Percentiles rank a stretch among this genome's conserved stretches.
phyloP scores from a whole-genome alignment of 2,888 invertebrate species.

The Dicranocentrus wangi region DNA sequence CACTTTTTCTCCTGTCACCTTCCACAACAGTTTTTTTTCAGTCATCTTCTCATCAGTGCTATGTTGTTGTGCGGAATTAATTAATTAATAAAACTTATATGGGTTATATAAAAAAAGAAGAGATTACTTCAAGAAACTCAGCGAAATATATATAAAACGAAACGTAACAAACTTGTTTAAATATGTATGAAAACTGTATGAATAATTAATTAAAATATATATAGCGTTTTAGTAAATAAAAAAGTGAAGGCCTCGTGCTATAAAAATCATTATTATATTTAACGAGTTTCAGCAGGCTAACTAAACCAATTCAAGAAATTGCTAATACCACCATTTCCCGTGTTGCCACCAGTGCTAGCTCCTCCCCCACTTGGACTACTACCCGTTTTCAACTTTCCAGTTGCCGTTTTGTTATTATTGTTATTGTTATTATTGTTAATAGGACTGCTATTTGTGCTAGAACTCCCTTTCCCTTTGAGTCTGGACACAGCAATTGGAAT shows the following conservation, averaged over 20 bases:
- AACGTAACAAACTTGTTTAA: conserved; percentile 20
- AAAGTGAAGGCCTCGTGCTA: conserved; percentile 46
- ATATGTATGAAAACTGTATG: not conserved
- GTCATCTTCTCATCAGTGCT: conserved; percentile 30
- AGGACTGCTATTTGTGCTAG: conserved; percentile 33
- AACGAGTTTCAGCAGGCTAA: conserved; percentile 31
- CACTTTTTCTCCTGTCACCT: not conserved
- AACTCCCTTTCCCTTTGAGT: conserved; percentile 58
- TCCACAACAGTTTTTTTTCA: conserved; percentile 33
- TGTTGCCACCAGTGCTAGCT: conserved; percentile 24
- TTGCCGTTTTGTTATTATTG: conserved; percentile 22
- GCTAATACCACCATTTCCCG: conserved; percentile 56
- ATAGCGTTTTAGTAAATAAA: conserved; percentile 22
- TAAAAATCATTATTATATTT: conserved; percentile 29
- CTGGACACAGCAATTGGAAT: conserved; percentile 70
- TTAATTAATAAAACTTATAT: not conserved
- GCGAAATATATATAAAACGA: conserved; percentile 12
- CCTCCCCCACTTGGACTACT: not conserved
- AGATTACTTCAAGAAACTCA: conserved; percentile 27
- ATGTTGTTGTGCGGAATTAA: conserved; percentile 35
- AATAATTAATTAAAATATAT: conserved; percentile 3
- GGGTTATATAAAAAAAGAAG: conserved; percentile 26
- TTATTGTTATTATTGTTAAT: conserved; percentile 45
- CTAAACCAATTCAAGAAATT: conserved; percentile 70
- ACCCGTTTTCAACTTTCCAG: conserved; percentile 45